phyloP scores from a whole-genome alignment of 2,797 vertebrate genomes.

The Paratrypauchen microcephalus region DNA sequence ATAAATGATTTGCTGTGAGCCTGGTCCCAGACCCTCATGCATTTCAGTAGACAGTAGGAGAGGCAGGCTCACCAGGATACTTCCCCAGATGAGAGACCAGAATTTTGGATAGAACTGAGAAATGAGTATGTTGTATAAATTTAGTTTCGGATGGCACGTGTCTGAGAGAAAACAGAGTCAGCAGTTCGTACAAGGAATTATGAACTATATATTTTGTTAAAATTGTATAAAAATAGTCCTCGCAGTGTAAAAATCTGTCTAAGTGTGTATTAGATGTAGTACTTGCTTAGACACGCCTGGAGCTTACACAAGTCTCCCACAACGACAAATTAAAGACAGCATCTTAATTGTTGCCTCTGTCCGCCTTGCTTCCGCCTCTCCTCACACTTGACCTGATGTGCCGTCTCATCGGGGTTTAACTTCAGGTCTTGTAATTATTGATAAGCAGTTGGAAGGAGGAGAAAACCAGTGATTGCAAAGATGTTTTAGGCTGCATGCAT shows the following conservation, averaged over 20 bases:
- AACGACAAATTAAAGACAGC: constrained; percentile 32
- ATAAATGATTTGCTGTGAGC: neutral
- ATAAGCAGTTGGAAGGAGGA: constrained; percentile 16
- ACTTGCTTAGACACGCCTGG: constrained; percentile 24
- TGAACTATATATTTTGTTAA: neutral
- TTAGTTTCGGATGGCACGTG: neutral
- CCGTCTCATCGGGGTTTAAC: constrained; percentile 35
- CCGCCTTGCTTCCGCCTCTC: constrained; percentile 14
- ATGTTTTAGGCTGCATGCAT: constrained; percentile 40
- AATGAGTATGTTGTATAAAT: too few relatives aligned
- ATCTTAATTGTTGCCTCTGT: constrained; percentile 31
- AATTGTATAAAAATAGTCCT: constrained; percentile 1
- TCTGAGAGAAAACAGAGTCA: neutral
- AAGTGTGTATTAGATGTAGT: constrained; percentile 19
- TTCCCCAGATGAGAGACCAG: too few relatives aligned
- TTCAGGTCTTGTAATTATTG: constrained; percentile 42
- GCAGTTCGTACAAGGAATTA: neutral
- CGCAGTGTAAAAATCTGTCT: neutral
- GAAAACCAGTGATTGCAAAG: constrained; percentile 20
- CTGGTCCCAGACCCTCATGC: neutral
- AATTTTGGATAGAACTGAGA: neutral
- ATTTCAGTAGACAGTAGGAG: neutral
- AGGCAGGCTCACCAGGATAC: too few relatives aligned
- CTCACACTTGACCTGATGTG: constrained; percentile 35
- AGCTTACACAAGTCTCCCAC: constrained; percentile 51